A percentile compares a stretch with the other conserved stretches of the same genome.
phyloP scores from a whole-genome alignment of 2,888 invertebrate species.

The Lamellibrachia columna region DNA sequence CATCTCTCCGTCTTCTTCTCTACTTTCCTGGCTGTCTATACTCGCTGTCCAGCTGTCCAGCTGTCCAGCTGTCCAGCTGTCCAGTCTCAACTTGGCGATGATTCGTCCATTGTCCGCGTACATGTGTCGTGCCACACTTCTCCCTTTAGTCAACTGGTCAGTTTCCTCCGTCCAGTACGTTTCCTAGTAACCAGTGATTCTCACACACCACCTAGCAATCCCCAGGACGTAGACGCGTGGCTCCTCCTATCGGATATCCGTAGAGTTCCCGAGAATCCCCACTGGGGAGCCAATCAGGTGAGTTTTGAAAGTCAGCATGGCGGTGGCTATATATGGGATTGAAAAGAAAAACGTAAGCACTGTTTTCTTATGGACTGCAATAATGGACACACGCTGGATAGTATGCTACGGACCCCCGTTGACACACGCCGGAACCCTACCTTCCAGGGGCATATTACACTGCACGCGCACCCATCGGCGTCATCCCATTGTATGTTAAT shows the following conservation, averaged over 20 bases:
- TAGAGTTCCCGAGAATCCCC: neutral
- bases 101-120: neutral
- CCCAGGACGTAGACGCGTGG: neutral
- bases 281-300: neutral
- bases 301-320: neutral
- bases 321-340: neutral
- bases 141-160: neutral
- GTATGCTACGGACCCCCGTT: neutral
- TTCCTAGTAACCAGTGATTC: neutral
- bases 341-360: neutral
- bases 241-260: neutral
- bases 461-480: neutral
- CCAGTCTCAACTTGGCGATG: neutral
- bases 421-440: neutral
- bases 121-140: neutral
- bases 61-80: neutral
- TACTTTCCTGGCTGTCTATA: neutral
- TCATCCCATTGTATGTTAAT: neutral
- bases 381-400: neutral
- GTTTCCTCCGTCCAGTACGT: neutral
- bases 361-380: neutral
- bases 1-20: neutral
- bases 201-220: neutral
- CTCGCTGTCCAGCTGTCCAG: neutral
- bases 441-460: neutral